Evolutionary conservation across 2,888 invertebrate genomes (phyloP), one percentile per base, ranked within the genome.

Genomic region (Tiliacea citrago): DNA sequence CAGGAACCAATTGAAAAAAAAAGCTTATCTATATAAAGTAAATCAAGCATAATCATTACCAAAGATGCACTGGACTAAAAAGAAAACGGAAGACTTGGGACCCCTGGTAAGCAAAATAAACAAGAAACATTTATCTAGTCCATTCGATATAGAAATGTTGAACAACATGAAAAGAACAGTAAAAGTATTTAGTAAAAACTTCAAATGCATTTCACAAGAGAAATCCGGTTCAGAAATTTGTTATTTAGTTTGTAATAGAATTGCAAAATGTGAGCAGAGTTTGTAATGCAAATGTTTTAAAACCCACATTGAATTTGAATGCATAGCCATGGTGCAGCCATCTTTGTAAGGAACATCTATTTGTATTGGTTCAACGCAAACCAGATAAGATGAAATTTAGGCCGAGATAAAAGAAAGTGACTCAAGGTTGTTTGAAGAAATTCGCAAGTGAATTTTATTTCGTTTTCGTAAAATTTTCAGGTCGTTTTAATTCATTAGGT

Each of bases 331-430:
- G 57, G 12, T 84, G 81, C 81, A 75, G 60, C 60, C 49, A 78
- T 82, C 68, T 78, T 75, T 73, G 55, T 57, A 68, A 65, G 24
- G 13, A 77, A 66, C 62, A n/a, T 70, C 29, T 82, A 78, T 77
- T 81, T 84, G 81, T 73, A 68, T 73, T 86, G 67, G 61, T 75
- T 55, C 71, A 81, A 82, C 70, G 73, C 75, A 74, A 78, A 83
- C 79, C 60, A 79, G 87, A 88, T 88, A 87, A 87, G 71, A 79
- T 76, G 70, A 79, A 88, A 29, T 86, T 81, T 86, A 79, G 84
- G 63, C 66, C 77, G 62, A 80, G 88, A 88, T 88, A 88, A 86
- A 81, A 86, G 81, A 87, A 88, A 86, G 84, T 83, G 77, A 79
- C 68, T 81, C 87, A 88, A 87, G 87, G 87, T 77, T 77, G 55